Evolutionary conservation across 2,888 invertebrate species (phyloP).

Genomic region (Lasius fuliginosus): DNA sequence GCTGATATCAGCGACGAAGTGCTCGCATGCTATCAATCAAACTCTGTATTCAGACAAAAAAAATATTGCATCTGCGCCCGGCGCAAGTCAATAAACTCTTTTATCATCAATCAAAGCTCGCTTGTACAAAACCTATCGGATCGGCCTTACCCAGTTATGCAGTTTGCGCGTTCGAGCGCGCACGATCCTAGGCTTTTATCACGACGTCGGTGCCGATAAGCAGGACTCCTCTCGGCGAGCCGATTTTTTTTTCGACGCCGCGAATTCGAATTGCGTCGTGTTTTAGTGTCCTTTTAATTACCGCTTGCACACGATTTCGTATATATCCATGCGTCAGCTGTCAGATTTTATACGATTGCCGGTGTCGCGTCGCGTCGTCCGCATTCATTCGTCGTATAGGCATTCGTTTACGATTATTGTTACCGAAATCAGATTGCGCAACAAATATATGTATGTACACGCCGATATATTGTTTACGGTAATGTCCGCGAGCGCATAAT

Average conservation of each 20-base stretch:
- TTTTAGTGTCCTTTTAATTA: slow-evolving; percentile 40
- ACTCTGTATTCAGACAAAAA: slow-evolving; percentile 47
- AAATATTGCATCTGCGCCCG: slow-evolving; percentile 42
- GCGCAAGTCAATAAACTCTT: slow-evolving; percentile 54
- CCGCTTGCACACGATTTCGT: slow-evolving; percentile 26
- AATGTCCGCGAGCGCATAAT: slow-evolving; percentile 64
- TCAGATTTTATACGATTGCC: slow-evolving; percentile 26
- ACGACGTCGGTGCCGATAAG: slow-evolving; percentile 20
- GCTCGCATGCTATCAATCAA: slow-evolving; percentile 50
- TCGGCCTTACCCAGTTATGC: slow-evolving; percentile 35
- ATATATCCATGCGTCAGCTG: slow-evolving; percentile 7
- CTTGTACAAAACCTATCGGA: slow-evolving; percentile 45
- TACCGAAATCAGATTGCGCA: slow-evolving; percentile 64
- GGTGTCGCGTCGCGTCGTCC: slow-evolving; percentile 7
- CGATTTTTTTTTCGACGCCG: neutral
- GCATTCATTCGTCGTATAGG: slow-evolving; percentile 11
- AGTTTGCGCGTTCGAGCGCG: slow-evolving; percentile 40
- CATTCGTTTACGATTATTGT: slow-evolving; percentile 72
- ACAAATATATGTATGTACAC: slow-evolving; percentile 9
- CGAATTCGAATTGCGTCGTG: neutral
- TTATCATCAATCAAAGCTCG: slow-evolving; percentile 55
- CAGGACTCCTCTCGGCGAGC: neutral
- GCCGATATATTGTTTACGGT: slow-evolving; percentile 70
- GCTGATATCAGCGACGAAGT: slow-evolving; percentile 26
- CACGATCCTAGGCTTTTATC: slow-evolving; percentile 19